Conservation (phyloP, 2,113 vertebrate genomes). For the Columbina picui region DNA sequence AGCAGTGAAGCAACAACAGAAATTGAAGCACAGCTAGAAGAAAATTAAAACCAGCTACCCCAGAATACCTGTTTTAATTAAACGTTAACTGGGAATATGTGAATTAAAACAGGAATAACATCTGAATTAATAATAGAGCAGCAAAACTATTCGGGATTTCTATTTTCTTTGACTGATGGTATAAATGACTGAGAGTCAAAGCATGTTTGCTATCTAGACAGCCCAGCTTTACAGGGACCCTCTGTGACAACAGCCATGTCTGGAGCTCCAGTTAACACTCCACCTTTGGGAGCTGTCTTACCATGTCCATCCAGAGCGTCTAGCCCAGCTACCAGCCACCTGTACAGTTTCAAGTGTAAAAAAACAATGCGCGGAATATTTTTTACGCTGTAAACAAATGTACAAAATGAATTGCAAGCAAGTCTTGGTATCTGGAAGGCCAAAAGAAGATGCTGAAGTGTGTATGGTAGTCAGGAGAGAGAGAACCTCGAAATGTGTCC, state of each 20-base stretch:
- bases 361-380: background rate
- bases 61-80: conserved; percentile 49
- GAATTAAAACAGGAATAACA: conserved; percentile 26
- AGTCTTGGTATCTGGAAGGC: background rate
- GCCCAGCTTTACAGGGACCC: background rate
- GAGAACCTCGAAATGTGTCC: background rate
- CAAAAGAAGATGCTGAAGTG: background rate
- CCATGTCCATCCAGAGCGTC: background rate
- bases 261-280: background rate
- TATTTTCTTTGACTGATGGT: background rate
- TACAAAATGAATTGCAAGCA: background rate
- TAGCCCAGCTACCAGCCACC: background rate
- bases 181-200: background rate
- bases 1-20: background rate
- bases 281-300: background rate
- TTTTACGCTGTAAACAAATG: background rate
- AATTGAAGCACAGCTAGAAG: conserved; percentile 28
- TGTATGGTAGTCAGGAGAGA: background rate
- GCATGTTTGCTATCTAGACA: background rate
- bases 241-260: background rate
- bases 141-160: background rate
- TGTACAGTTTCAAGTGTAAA: background rate
- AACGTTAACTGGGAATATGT: background rate
- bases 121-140: conserved; percentile 1
- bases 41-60: conserved; percentile 33